Percentiles rank a stretch among this genome's conserved stretches.
Evolutionary conservation across 2,888 invertebrate species (phyloP).

Genomic region (Athalia circularis): DNA sequence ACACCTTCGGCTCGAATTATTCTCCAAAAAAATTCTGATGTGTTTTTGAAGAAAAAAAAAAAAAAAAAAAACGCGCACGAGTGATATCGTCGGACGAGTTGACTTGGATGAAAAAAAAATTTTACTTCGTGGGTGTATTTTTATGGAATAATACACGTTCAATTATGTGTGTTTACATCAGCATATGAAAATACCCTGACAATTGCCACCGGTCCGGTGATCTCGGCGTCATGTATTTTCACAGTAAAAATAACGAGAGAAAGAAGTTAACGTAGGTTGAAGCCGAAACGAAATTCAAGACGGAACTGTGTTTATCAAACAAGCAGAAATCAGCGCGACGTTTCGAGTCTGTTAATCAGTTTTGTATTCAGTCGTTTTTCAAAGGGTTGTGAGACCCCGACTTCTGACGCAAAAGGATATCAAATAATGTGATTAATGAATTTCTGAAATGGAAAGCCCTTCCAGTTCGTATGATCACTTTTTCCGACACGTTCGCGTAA

Average conservation of each 20-base stretch:
- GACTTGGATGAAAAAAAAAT: too few relatives aligned
- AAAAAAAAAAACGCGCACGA: too few relatives aligned
- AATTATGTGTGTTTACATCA: neutral
- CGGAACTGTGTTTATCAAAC: slow-evolving; percentile 37
- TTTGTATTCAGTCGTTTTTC: slow-evolving; percentile 17
- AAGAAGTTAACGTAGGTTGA: slow-evolving; percentile 6
- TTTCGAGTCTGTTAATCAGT: slow-evolving; percentile 36
- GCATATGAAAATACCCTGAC: slow-evolving; percentile 1
- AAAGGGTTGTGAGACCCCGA: slow-evolving; percentile 23
- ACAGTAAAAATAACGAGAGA: neutral
- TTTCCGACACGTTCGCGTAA: neutral
- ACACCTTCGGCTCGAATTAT: neutral
- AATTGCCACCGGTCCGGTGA: slow-evolving; percentile 23
- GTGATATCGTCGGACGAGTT: too few relatives aligned
- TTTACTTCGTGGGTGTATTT: too few relatives aligned
- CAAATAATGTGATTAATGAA: slow-evolving; percentile 29
- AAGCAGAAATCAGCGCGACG: slow-evolving; percentile 36
- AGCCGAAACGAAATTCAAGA: neutral
- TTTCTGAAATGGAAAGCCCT: neutral
- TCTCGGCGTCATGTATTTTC: slow-evolving; percentile 20
- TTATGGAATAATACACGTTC: too few relatives aligned
- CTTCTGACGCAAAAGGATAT: slow-evolving; percentile 31
- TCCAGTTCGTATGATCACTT: neutral
- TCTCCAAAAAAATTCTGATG: too few relatives aligned
- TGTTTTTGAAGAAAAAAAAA: too few relatives aligned